Percentiles rank a stretch among this genome's conserved stretches.
Evolutionary conservation across 2,888 invertebrate genomes (phyloP).

Genomic region (Oxycera nigricornis): DNA sequence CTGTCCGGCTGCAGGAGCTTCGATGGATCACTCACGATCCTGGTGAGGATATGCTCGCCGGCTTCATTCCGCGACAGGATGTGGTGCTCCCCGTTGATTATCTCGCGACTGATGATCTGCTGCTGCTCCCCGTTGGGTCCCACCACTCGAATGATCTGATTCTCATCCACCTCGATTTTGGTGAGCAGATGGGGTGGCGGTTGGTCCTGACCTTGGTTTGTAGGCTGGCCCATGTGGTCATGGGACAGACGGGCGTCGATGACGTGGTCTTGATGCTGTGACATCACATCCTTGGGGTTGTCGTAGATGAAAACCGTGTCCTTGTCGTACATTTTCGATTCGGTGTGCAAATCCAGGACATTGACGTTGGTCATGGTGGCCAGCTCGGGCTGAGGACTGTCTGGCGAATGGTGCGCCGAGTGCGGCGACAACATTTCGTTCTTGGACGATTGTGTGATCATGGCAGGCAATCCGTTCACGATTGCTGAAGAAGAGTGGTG

Average conservation of each 20-base stretch:
- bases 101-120: slow-evolving; percentile 62
- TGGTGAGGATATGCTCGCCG: slow-evolving; percentile 62
- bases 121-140: slow-evolving; percentile 62
- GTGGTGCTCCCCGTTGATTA: slow-evolving; percentile 62
- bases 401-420: slow-evolving; percentile 63
- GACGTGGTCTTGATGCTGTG: slow-evolving; percentile 55
- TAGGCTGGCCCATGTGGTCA: slow-evolving; percentile 48
- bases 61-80: slow-evolving; percentile 62
- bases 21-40: slow-evolving; percentile 62
- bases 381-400: slow-evolving; percentile 76
- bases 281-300: slow-evolving; percentile 55
- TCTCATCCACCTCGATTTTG: slow-evolving; percentile 62
- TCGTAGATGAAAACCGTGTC: slow-evolving; percentile 61
- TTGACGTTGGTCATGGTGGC: slow-evolving; percentile 90
- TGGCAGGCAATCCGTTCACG: slow-evolving; percentile 56
- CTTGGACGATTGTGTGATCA: slow-evolving; percentile 37
- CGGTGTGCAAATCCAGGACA: slow-evolving; percentile 72
- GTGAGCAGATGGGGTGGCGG: slow-evolving; percentile 57
- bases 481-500: slow-evolving; percentile 49
- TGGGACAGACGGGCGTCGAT: slow-evolving; percentile 58
- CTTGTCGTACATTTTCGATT: slow-evolving; percentile 60
- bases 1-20: slow-evolving; percentile 60
- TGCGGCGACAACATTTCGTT: slow-evolving; percentile 53
- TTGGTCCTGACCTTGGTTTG: slow-evolving; percentile 50
- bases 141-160: slow-evolving; percentile 62